Percentiles rank a stretch among this genome's conserved stretches.
These are phyloP conservation scores for Chondrosia reniformis DNA, from an alignment of 37 sponge, comb jelly and placozoan species.

Conservation along the genomic window DNA sequence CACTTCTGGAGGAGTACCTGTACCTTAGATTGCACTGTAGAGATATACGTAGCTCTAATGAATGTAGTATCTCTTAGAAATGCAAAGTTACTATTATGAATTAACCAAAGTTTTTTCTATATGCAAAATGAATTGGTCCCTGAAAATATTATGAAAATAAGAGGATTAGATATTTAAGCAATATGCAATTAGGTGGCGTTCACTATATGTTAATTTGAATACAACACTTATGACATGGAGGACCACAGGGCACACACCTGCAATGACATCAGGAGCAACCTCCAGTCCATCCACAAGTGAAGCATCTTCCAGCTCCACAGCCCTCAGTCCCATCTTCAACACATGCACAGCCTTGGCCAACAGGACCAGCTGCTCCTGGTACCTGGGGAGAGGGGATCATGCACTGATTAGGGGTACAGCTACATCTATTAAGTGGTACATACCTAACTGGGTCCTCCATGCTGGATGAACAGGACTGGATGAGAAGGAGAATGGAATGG, in stretches of 20 bases:
- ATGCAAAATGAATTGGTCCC: no score
- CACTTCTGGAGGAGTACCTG: not conserved
- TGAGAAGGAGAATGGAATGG: not conserved
- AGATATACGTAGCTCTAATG: not conserved
- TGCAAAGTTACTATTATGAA: no score
- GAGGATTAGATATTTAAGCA: not conserved
- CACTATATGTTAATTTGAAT: no score
- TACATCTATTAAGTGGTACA: not conserved
- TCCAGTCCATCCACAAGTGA: not conserved
- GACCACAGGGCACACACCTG: no score
- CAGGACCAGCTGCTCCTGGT: conserved; percentile 69
- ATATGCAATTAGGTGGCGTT: not conserved
- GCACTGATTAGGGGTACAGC: not conserved
- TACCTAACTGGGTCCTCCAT: conserved; percentile 18
- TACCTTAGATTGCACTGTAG: not conserved
- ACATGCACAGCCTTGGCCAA: conserved; percentile 47
- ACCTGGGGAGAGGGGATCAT: conserved; percentile 4
- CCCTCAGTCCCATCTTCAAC: conserved; percentile 30
- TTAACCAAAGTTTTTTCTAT: no score
- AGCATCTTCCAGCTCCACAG: conserved; percentile 34
- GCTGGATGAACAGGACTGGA: conserved; percentile 15
- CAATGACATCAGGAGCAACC: not conserved
- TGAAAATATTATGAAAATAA: no score
- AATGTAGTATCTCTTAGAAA: no score
- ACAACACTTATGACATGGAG: no score